Percentiles rank a stretch among this genome's conserved stretches.
phyloP scores from a whole-genome alignment of 2,113 vertebrate genomes.

The Pygoscelis adeliae region DNA sequence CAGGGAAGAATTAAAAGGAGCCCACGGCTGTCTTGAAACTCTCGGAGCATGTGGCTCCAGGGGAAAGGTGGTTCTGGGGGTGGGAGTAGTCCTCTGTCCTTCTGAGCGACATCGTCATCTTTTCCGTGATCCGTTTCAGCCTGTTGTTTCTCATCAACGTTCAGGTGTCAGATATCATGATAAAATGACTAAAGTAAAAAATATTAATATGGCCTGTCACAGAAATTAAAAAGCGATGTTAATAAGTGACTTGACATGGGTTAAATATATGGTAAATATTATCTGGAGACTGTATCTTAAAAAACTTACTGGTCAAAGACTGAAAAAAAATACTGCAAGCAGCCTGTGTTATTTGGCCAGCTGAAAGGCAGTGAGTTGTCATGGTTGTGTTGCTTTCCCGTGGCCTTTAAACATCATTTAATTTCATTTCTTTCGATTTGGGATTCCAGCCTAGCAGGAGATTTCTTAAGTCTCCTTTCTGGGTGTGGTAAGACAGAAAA shows the following conservation, averaged over 20 bases:
- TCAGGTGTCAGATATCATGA: background rate
- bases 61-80: background rate
- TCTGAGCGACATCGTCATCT: background rate
- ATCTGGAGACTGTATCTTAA: background rate
- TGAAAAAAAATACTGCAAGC: background rate
- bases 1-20: background rate
- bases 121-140: background rate
- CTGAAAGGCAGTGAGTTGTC: background rate
- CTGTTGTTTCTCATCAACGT: background rate
- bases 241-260: background rate
- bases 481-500: background rate
- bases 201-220: background rate
- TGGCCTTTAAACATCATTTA: background rate
- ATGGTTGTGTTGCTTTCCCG: background rate
- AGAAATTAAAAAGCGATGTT: background rate
- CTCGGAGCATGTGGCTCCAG: background rate
- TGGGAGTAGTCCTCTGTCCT: background rate
- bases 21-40: background rate
- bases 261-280: background rate
- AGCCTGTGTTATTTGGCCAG: background rate
- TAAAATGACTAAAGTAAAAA: background rate
- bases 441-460: background rate
- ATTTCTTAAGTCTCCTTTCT: background rate
- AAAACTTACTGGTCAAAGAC: background rate
- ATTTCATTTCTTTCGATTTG: background rate